phyloP scores from a whole-genome alignment of 2,888 invertebrate species.

The Cephus pygmeus region DNA sequence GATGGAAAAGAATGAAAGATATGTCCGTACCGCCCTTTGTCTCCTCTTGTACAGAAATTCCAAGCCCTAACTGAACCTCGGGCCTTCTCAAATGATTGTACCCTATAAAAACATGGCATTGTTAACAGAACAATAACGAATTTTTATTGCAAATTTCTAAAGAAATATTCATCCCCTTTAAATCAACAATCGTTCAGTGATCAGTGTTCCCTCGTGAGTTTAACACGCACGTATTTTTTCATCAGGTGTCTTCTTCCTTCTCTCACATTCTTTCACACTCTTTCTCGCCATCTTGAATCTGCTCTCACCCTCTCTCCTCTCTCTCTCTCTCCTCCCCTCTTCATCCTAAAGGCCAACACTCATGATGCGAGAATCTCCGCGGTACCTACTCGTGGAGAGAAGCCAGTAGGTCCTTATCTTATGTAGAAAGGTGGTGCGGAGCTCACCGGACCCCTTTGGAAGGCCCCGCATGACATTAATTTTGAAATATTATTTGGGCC shows the following conservation, averaged over 20 bases:
- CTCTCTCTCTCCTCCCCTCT: conserved; percentile 16
- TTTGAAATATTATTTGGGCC: conserved; percentile 62
- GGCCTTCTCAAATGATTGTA: background rate
- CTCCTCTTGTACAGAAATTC: conserved; percentile 46
- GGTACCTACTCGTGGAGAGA: conserved; percentile 29
- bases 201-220: background rate
- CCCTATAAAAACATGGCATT: background rate
- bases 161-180: background rate
- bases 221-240: conserved; percentile 14
- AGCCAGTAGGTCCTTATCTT: conserved; percentile 40
- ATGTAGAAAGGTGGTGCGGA: conserved; percentile 43
- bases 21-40: conserved; percentile 45
- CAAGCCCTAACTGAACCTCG: background rate
- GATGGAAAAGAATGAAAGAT: conserved; percentile 29
- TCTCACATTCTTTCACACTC: conserved; percentile 5
- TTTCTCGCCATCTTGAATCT: conserved; percentile 18
- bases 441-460: conserved; percentile 45
- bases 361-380: conserved; percentile 12
- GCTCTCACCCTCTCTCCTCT: conserved; percentile 24
- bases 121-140: background rate
- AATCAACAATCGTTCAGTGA: background rate
- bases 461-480: conserved; percentile 58
- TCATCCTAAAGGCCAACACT: conserved; percentile 14
- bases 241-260: conserved; percentile 5
- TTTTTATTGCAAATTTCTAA: background rate